phyloP scores from a whole-genome alignment of 2,888 invertebrate species.

The Tiliacea citrago region DNA sequence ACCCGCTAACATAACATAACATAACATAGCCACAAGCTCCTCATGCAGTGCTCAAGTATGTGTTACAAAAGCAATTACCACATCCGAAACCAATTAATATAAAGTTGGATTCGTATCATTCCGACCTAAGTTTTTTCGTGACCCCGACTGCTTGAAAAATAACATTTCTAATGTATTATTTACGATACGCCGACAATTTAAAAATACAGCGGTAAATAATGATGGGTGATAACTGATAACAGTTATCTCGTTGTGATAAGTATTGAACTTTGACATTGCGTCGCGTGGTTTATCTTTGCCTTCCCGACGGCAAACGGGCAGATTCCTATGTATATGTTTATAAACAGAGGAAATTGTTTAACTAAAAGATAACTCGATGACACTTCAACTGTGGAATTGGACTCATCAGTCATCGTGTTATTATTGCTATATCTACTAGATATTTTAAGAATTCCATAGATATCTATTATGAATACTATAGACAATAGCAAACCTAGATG shows the following conservation, averaged over 20 bases:
- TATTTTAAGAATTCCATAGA: conserved; percentile 9
- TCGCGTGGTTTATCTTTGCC: conserved; percentile 74
- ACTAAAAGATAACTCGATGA: conserved; percentile 38
- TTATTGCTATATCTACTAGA: conserved; percentile 4
- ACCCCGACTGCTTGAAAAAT: conserved; percentile 31
- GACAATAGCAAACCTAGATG: neutral
- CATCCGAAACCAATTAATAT: conserved; percentile 30
- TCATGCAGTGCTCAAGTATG: too few species aligned
- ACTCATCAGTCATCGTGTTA: conserved; percentile 15
- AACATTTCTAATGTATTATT: conserved; percentile 52
- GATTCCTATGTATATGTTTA: conserved; percentile 60
- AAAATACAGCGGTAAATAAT: conserved; percentile 38
- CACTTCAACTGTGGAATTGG: conserved; percentile 25
- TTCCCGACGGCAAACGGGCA: conserved; percentile 65
- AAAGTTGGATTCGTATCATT: conserved; percentile 33
- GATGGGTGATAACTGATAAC: conserved; percentile 61
- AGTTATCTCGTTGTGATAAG: conserved; percentile 63
- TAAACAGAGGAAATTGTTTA: conserved; percentile 54
- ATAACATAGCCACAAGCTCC: too few species aligned
- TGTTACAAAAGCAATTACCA: neutral
- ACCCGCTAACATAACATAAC: too few species aligned
- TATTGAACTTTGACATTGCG: conserved; percentile 75
- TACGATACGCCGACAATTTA: conserved; percentile 30
- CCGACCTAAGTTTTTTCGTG: conserved; percentile 20
- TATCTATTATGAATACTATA: neutral